Evolutionary conservation across 2,888 invertebrate species (phyloP), one percentile per base, ranked within the genome.

Genomic region (Diplolepis rosae): DNA sequence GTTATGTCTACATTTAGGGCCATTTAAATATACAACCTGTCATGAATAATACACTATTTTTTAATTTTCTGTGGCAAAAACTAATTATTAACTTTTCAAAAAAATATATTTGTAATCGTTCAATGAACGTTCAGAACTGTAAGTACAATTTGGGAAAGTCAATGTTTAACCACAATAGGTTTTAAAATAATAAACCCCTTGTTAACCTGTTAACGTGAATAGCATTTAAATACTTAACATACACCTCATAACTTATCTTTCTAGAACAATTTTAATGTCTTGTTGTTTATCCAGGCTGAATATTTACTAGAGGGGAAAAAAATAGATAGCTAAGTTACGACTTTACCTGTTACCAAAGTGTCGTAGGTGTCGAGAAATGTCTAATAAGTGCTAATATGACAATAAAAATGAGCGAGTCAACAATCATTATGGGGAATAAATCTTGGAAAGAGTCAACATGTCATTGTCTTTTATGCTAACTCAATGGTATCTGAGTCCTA

Each of bases 401-500:
- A n/a, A 61, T 61, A 61, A 61, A 39, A 61, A 61, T 61, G 35
- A 39, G 61, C 61, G 24, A 61, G 61, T 61, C 61, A 39, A 39
- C 39, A n/a, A 61, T 61, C 61, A 61, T 61, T 39, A 61, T 61
- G 39, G 22, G 39, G 39, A 39, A 61, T 61, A 61, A 61, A 61
- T 61, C 61, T 39, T 35, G 24, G 35, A 61, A 39, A 61, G 61
- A 39, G 61, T 39, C 61, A 61, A 35, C 39, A 24, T 35, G 24
- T 61, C 61, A 61, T 61, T 61, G 61, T 61, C 61, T 61, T 61
- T 39, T 61, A 61, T 61, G 61, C 61, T 24, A 61, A 61, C 11
- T 61, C 61, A 32, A 35, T 61, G 61, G 18, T 61, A 61, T 61
- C 61, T 24, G 15, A 56, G 35, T 35, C 18, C 24, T 56, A 56